Percentiles rank a stretch among this genome's conserved stretches.
Evolutionary conservation across 2,888 invertebrate genomes (phyloP).

Genomic region (Lepidocyrtinus sp.): DNA sequence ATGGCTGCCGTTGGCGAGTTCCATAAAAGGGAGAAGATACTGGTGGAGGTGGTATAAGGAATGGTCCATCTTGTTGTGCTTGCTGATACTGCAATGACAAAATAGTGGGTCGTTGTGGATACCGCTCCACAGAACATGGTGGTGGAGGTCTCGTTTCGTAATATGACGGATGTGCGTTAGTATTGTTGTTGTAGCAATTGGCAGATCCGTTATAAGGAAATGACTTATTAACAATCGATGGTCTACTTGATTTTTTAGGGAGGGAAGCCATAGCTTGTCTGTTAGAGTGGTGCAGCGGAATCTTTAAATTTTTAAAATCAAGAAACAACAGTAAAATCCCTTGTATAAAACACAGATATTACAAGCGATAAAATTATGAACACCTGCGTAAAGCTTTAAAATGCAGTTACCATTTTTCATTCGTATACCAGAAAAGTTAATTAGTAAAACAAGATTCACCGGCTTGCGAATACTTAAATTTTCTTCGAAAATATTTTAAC

Average conservation of each 20-base stretch:
- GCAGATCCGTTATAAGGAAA: conserved; percentile 30
- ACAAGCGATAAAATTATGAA: no score
- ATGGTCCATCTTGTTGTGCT: background rate
- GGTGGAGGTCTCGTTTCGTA: background rate
- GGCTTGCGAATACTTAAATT: no score
- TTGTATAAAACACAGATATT: no score
- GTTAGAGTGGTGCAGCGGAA: background rate
- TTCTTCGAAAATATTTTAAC: no score
- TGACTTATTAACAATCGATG: background rate
- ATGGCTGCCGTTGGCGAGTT: background rate
- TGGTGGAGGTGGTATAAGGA: background rate
- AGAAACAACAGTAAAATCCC: no score
- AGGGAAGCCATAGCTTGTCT: background rate
- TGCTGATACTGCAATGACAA: background rate
- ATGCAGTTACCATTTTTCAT: no score
- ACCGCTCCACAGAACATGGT: background rate
- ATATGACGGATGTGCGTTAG: background rate
- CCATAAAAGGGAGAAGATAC: background rate
- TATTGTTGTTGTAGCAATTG: background rate
- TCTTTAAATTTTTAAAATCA: background rate
- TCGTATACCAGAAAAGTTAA: no score
- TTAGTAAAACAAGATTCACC: no score
- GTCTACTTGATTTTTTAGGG: background rate
- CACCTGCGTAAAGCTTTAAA: no score
- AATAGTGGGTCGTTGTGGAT: background rate